phyloP scores from a whole-genome alignment of 2,888 invertebrate species.

The Boloria euphrosyne region DNA sequence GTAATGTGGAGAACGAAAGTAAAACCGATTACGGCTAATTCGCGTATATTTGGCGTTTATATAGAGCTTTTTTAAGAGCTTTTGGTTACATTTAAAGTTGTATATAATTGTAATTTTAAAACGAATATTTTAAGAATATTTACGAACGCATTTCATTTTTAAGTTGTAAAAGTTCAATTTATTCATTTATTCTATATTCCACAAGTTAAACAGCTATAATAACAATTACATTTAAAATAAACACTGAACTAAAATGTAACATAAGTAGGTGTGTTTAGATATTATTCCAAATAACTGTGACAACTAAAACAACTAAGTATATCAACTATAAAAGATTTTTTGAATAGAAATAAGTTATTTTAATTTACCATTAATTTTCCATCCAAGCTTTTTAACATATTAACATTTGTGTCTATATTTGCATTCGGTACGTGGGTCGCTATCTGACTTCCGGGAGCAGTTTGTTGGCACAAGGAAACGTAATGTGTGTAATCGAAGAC shows the following conservation, averaged over 20 bases:
- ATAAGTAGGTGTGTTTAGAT: too few species aligned
- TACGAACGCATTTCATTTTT: background rate
- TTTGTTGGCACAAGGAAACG: slow-evolving; percentile 52
- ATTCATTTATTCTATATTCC: background rate
- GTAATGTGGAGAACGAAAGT: slow-evolving; percentile 33
- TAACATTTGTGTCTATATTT: slow-evolving; percentile 28
- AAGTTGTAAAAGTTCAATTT: background rate
- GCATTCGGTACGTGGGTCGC: slow-evolving; percentile 36
- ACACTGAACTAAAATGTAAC: too few species aligned
- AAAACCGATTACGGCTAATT: slow-evolving; percentile 24
- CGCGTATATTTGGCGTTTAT: background rate
- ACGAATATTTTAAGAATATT: background rate
- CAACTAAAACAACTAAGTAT: too few species aligned
- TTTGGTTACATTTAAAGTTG: background rate
- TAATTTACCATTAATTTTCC: too few species aligned
- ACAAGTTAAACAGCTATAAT: too few species aligned
- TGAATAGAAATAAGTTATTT: too few species aligned
- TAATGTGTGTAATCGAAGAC: slow-evolving; percentile 57
- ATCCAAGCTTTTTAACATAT: background rate
- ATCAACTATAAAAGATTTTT: too few species aligned
- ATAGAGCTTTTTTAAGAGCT: background rate
- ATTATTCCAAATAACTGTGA: too few species aligned
- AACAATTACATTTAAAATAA: too few species aligned
- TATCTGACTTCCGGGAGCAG: slow-evolving; percentile 58
- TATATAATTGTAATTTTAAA: background rate